Conservation (phyloP, 2,113 vertebrate genomes). For the Scalopus aquaticus region DNA sequence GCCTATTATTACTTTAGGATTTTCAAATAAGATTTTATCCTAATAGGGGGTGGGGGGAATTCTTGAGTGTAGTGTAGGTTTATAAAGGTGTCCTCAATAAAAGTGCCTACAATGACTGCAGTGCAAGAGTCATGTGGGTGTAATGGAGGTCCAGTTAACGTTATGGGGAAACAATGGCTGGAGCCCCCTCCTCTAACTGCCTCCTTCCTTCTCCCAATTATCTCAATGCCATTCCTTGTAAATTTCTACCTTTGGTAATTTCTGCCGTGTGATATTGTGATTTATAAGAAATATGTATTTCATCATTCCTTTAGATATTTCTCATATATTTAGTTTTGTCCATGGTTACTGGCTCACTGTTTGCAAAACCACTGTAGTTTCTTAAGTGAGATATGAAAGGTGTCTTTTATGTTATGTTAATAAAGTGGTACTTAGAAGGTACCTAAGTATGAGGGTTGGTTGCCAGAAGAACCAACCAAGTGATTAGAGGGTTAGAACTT, state of each 20-base stretch:
- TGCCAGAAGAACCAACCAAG: not conserved
- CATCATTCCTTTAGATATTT: not conserved
- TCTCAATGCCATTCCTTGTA: not conserved
- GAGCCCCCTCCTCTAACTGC: fast-evolving
- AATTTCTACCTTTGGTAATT: not conserved
- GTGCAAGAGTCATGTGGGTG: no score
- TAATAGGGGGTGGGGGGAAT: not conserved
- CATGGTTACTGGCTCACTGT: not conserved
- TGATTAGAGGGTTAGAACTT: not conserved
- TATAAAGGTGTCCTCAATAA: not conserved
- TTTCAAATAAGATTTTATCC: not conserved
- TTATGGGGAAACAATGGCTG: not conserved
- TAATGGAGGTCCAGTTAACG: no score
- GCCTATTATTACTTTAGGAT: not conserved
- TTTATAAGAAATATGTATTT: not conserved
- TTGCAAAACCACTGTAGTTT: not conserved
- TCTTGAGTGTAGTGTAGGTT: not conserved
- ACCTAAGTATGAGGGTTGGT: not conserved
- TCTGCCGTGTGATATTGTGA: not conserved
- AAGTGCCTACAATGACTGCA: no score
- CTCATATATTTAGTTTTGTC: not conserved
- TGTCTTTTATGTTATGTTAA: not conserved
- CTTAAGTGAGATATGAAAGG: not conserved
- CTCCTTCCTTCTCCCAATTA: not conserved
- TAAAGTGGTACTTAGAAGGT: not conserved